Evolutionary conservation across 2,113 vertebrate genomes (phyloP), one percentile per base, ranked within the genome.

Genomic region (Erinaceus europaeus): DNA sequence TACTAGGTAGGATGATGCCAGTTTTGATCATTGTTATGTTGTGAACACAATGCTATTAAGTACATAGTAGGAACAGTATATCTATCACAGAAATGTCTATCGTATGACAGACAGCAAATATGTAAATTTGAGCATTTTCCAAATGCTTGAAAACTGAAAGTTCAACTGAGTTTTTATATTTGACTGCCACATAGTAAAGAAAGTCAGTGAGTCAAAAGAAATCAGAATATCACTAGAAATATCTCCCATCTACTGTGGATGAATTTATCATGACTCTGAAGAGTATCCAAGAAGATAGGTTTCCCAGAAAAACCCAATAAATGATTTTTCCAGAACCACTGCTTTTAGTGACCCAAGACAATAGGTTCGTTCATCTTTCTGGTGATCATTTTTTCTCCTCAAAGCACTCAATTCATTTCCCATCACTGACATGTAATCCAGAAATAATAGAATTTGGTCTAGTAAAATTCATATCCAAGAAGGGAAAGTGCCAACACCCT

Each of bases 381-480:
- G 38, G 78, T 89, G 82, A 87, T 87, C 74, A 76, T 69, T 82
- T 92, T 90, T 90, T 67, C 55, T 77, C 46, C 72, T 94, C 90
- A 95, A 92, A 90, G 84, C 73, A 79, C 55, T 92, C 92, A 89
- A 90, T 94, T 93, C 83, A 89, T 91, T 94, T 94, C 89, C 87
- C 55, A 84, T 65, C 4, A 20, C 84, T 94, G 90, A 93, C 87
- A 95, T 76, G 55, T 83, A 96, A 94, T 92, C 84, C 92, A 94
- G 92, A 95, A 96, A 95, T 95, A 96, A 95, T 88, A 96, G 89
- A 91, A 59, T 64, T 84, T 8, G 44, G 78, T 89, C 34, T 91
- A 89, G 52, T 89, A 76, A 90, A 95, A 93, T 61, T 93, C 86
- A 93, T 75, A 87, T 85, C 84, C 75, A 44, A 92, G 89, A 94